Base-by-base conservation (phyloP, 2,113 vertebrate genomes). In the Thymallus thymallus region DNA sequence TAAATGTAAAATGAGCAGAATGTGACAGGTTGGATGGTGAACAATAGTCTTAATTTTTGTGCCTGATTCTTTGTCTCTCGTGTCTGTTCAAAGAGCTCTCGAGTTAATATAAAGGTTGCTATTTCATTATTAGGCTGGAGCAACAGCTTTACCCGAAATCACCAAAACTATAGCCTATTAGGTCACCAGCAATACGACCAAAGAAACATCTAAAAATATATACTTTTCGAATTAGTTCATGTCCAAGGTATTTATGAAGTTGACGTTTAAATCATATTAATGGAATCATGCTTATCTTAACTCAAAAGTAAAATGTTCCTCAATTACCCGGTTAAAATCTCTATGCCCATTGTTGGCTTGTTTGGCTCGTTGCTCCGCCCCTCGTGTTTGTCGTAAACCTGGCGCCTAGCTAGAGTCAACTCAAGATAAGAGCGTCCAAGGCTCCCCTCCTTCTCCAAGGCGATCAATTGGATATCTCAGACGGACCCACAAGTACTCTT, bases 341-440 rank as follows among this genome's bases (percentile, higher is more conserved):
- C 90, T 89, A 85, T 80, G 85, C 86, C 81, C 84, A 90, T 89
- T 91, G 90, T 90, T 88, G 89, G 91, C 87, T 82, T 75, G 80
- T 84, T 88, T 86, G 68, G 82, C 79, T 80, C 79, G 78, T 72
- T 82, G 91, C 93, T 93, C 92, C 94, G 90, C 93, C 94, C 91
- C 92, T 82, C 85, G 88, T 89, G 92, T 90, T 92, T 94, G 93
- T 92, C 92, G 93, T 93, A 92, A 92, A 93, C 87, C 92, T 76
- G 88, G 91, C 88, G 90, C 90, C 89, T 85, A 92, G 84, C 91
- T 92, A 85, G 92, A 91, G 92, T 92, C 92, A 88, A 84, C 88
- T 90, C 83, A 85, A 90, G 92, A 91, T 87, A 88, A 90, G 90
- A 87, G 85, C 81, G 80, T 82, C 82, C 81, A 10, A 86, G 88